Percentiles rank a stretch among this genome's conserved stretches.
phyloP scores from a whole-genome alignment of 2,113 vertebrate genomes.

The Muscicapa adusta region DNA sequence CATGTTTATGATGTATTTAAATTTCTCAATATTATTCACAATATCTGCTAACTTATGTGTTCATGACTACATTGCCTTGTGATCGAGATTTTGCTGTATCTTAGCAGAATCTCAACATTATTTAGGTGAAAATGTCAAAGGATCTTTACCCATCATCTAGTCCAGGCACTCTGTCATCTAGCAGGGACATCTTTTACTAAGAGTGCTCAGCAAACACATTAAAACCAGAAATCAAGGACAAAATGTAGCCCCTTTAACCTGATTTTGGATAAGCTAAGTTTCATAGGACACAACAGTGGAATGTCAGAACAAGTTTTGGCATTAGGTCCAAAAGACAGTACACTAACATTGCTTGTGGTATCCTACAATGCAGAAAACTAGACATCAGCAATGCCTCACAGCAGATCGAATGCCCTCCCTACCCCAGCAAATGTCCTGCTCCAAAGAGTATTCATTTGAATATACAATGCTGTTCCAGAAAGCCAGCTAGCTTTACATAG shows the following conservation, averaged over 20 bases:
- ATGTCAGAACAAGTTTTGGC: neutral
- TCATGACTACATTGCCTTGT: neutral
- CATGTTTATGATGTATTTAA: neutral
- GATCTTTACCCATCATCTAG: neutral
- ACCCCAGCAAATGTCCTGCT: neutral
- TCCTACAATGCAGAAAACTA: rapidly evolving
- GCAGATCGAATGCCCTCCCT: neutral
- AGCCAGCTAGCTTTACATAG: neutral
- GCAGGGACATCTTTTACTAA: neutral
- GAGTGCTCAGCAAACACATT: neutral
- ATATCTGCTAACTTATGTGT: neutral
- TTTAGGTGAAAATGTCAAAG: neutral
- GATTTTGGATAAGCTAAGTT: neutral
- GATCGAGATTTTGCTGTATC: neutral
- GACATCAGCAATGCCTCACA: neutral
- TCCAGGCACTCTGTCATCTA: neutral
- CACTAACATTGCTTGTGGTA: rapidly evolving
- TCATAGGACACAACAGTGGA: neutral
- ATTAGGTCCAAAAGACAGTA: neutral
- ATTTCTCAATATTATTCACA: neutral
- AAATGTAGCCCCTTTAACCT: neutral
- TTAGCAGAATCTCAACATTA: neutral
- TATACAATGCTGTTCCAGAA: neutral
- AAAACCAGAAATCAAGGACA: neutral
- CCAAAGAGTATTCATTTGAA: neutral